Percentiles rank a stretch among this genome's conserved stretches.
These are phyloP conservation scores for Microchirus variegatus DNA, from an alignment of 2,797 vertebrate species.

Conservation along the genomic window DNA sequence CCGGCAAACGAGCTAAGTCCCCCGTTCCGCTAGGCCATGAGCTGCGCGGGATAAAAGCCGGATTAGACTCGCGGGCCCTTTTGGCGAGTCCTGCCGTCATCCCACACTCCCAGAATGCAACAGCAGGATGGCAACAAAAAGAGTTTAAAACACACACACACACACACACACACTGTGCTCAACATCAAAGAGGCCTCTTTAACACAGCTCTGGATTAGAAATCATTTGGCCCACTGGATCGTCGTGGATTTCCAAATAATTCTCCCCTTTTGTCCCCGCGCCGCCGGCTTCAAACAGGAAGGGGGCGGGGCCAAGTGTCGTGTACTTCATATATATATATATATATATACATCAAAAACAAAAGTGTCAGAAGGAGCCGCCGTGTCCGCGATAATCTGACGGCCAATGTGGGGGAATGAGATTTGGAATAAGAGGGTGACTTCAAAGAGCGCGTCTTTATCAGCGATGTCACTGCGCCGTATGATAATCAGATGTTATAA, in stretches of 20 bases:
- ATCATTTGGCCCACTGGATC: constrained; percentile 51
- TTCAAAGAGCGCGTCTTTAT: constrained; percentile 64
- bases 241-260: constrained; percentile 64
- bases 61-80: constrained; percentile 43
- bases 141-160: constrained; percentile 37
- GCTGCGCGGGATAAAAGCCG: neutral
- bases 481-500: constrained; percentile 66
- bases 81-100: constrained; percentile 22
- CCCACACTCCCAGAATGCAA: constrained; percentile 52
- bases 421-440: constrained; percentile 64
- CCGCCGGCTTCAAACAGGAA: constrained; percentile 49
- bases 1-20: no score
- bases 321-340: constrained; percentile 39
- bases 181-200: constrained; percentile 57
- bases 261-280: constrained; percentile 57
- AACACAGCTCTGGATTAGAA: constrained; percentile 49
- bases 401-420: constrained; percentile 57
- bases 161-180: constrained; percentile 36
- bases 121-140: constrained; percentile 46
- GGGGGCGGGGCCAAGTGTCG: constrained; percentile 31
- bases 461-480: constrained; percentile 48
- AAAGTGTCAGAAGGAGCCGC: constrained; percentile 58
- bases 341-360: constrained; percentile 66
- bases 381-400: constrained; percentile 54
- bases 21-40: no score